Evolutionary conservation across 2,797 vertebrate species (phyloP), one percentile per base, ranked within the genome.

Genomic region (Clangula hyemalis): DNA sequence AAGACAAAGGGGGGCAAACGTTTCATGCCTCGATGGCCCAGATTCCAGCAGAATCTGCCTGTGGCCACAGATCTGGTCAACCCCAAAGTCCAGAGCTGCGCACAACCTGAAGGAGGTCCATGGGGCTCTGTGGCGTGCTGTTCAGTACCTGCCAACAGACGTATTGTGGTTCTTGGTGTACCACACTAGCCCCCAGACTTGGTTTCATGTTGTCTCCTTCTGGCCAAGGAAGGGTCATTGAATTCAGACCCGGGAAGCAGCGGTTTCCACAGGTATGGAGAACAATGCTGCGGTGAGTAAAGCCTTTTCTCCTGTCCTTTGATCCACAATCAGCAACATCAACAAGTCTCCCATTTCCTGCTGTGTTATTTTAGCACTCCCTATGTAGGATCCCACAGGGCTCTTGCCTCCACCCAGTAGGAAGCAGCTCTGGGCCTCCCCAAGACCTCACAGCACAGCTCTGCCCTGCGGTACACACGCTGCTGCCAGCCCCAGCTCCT

Each of bases 401-500:
- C 10, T 93, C 56, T 66, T 70, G 22, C 27, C 60, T 89, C 47
- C 22, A 82, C 30, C 41, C 65, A 27, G 68, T 70, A 70, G 51
- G 38, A 81, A 62, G 30, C 27, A 87, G 75, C 39, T 80, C 66
- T 27, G 10, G 27, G 16, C 53, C 73, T 39, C 24, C 36, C 49
- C 34, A 45, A 88, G 80, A 57, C 57, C 25, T 79, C 68, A 22
- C 5, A 7, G 57, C 32, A 89, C 41, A 28, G 15, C 64, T 70
- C 21, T 51, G 34, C 70, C 81, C 77, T 18, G 58, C 54, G 61
- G 41, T 28, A 78, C 36, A 56, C 62, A 34, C 0, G 1, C 64
- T 95, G 90, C 8, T 91, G 77, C 65, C 93, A 60, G 77, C 32
- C 76, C 27, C 65, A 91, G 85, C 81, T 70, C 88, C 94, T 93